A percentile compares a stretch with the other conserved stretches of the same genome.
Conservation (phyloP, 1,140 invertebrate species). For the Myzus persicae region DNA sequence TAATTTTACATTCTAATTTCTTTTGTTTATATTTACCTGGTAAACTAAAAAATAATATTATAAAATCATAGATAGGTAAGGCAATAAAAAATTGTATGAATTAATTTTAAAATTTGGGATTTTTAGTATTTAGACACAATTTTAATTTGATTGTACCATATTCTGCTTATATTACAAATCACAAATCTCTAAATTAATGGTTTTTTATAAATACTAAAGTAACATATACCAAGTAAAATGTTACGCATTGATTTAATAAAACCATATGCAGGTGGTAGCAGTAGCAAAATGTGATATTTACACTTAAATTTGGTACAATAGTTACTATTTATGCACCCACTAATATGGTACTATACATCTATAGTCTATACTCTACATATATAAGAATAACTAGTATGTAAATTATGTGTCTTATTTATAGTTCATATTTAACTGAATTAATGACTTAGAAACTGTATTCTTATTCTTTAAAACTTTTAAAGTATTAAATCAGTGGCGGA, state of each 20-base stretch:
- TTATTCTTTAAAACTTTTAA: background rate
- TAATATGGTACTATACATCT: background rate
- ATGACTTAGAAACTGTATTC: background rate
- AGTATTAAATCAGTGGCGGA: background rate
- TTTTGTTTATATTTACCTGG: background rate
- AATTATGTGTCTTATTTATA: background rate
- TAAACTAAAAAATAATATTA: background rate
- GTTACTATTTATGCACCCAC: background rate
- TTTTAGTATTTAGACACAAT: background rate
- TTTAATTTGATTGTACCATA: background rate
- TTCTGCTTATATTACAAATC: background rate
- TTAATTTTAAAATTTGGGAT: background rate
- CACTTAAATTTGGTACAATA: background rate
- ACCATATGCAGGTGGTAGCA: no score
- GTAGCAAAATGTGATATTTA: background rate
- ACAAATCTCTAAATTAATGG: background rate
- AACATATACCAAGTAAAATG: background rate
- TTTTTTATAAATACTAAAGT: background rate
- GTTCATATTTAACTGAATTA: background rate
- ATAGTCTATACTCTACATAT: background rate
- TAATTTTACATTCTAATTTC: background rate
- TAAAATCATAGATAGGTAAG: background rate
- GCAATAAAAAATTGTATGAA: background rate
- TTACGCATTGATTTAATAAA: no score
- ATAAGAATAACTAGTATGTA: background rate